Conservation (phyloP, 2,888 invertebrate genomes). For the Agonopterix heracliana region DNA sequence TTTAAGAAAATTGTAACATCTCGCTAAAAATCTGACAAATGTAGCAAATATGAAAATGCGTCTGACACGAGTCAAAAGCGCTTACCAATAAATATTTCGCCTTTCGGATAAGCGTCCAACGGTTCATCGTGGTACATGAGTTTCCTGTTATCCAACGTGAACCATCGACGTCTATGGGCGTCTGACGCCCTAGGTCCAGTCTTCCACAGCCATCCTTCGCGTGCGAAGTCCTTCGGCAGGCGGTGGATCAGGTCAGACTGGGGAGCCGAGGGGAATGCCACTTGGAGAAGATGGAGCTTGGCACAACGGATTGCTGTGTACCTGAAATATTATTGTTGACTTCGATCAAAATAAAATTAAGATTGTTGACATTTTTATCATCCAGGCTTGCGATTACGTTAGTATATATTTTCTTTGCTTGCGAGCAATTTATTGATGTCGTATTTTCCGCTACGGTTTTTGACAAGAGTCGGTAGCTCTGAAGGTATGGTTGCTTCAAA, state of each 20-base stretch:
- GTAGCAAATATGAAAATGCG: no score
- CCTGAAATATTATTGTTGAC: constrained; percentile 30
- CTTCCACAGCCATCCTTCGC: constrained; percentile 93
- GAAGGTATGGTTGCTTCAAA: no score
- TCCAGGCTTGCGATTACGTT: no score
- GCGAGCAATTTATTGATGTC: no score
- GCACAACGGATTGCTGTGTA: constrained; percentile 89
- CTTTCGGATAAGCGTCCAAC: constrained; percentile 91
- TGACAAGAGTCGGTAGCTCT: no score
- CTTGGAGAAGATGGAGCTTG: constrained; percentile 87
- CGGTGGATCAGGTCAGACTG: constrained; percentile 83
- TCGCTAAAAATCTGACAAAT: no score
- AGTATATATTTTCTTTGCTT: no score
- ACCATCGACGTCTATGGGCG: constrained; percentile 91
- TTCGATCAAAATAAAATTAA: no score
- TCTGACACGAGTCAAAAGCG: no score
- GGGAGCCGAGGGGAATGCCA: constrained; percentile 87
- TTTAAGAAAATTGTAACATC: no score
- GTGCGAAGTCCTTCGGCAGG: constrained; percentile 87
- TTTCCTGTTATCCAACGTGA: constrained; percentile 90
- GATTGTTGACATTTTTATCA: no score
- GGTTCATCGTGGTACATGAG: constrained; percentile 95
- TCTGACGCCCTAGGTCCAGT: constrained; percentile 89
- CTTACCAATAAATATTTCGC: constrained; percentile 90
- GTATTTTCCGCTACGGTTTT: no score